Percentiles rank a stretch among this genome's conserved stretches.
Evolutionary conservation across 2,113 vertebrate genomes (phyloP).

Genomic region (Heptranchias perlo): DNA sequence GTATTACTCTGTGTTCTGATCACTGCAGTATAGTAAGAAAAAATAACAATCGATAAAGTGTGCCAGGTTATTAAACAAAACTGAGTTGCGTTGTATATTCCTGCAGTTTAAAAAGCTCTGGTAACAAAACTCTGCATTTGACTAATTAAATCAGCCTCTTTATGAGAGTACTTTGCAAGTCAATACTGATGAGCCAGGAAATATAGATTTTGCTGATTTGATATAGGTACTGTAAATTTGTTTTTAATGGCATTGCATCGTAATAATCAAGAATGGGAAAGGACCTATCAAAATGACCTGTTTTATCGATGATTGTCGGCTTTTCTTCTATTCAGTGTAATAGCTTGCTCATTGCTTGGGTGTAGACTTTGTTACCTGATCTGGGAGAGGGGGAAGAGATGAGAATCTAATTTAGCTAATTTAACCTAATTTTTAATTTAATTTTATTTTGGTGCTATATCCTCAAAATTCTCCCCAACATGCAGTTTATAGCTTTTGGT

Average conservation of each 20-base stretch:
- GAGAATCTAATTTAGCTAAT: background rate
- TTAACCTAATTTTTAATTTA: background rate
- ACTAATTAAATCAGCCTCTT: background rate
- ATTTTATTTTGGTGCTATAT: background rate
- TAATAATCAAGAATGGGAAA: background rate
- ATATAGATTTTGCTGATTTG: background rate
- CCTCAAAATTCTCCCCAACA: background rate
- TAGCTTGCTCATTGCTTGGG: background rate
- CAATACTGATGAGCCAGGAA: background rate
- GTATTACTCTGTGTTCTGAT: background rate
- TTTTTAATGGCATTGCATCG: background rate
- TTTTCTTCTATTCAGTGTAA: background rate
- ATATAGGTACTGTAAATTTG: background rate
- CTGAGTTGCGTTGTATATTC: background rate
- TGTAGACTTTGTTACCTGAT: background rate
- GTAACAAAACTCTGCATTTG: background rate
- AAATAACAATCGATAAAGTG: background rate
- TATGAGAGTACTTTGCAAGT: background rate
- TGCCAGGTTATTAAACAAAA: background rate
- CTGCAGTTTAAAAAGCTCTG: background rate
- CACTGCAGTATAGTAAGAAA: background rate
- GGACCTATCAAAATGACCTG: background rate
- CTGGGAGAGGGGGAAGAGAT: background rate
- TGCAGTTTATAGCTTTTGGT: background rate
- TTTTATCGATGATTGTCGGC: background rate